A percentile compares a stretch with the other conserved stretches of the same genome.
Evolutionary conservation across 2,888 invertebrate genomes (phyloP).

Genomic region (Macrophya annulata): DNA sequence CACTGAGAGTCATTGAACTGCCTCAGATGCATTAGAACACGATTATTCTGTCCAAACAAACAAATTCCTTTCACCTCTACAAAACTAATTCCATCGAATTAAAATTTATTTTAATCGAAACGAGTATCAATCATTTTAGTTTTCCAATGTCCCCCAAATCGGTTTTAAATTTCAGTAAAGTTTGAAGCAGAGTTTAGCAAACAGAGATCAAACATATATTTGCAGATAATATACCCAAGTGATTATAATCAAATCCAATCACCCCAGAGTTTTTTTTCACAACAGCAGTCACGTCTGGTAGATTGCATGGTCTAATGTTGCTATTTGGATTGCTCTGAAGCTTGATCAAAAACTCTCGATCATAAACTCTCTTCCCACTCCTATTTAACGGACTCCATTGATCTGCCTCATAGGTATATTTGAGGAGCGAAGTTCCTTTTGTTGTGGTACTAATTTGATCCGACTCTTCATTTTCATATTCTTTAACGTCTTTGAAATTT

Average conservation of each 20-base stretch:
- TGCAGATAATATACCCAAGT: background rate
- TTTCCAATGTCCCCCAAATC: background rate
- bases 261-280: constrained; percentile 80
- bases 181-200: background rate
- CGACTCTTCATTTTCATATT: constrained; percentile 58
- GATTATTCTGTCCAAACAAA: constrained; percentile 27
- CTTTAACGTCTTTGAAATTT: background rate
- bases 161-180: background rate
- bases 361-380: constrained; percentile 91
- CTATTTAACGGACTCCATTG: constrained; percentile 94
- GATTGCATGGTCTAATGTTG: constrained; percentile 86
- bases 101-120: background rate
- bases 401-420: constrained; percentile 82
- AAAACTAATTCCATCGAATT: background rate
- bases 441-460: constrained; percentile 59
- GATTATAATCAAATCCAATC: constrained; percentile 38
- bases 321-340: constrained; percentile 89
- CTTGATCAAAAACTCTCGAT: constrained; percentile 89
- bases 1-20: background rate
- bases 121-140: background rate
- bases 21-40: background rate
- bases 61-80: background rate
- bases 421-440: constrained; percentile 62
- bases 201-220: background rate
- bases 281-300: constrained; percentile 85